These are phyloP conservation scores for Rattus rattus DNA, from an alignment of 2,113 vertebrate species.

Conservation along the genomic window DNA sequence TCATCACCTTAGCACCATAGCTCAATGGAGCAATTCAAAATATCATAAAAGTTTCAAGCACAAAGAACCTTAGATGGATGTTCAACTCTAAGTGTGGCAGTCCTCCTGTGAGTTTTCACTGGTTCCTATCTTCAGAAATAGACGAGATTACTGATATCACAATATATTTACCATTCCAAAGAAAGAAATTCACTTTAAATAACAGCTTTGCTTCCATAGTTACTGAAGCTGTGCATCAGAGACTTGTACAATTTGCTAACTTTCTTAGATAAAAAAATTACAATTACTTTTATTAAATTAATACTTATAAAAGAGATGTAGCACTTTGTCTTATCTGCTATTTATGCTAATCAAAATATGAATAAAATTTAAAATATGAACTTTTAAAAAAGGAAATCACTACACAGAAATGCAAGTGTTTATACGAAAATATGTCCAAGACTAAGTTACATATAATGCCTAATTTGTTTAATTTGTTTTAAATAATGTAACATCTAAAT, in stretches of 20 bases:
- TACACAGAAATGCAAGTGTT: not conserved
- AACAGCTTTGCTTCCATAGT: not conserved
- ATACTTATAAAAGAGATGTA: not conserved
- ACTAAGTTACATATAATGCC: not conserved
- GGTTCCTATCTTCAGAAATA: not conserved
- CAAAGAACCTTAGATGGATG: not conserved
- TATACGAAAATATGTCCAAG: not conserved
- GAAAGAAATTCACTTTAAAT: not conserved
- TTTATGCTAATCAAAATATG: not conserved
- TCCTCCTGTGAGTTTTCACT: not conserved
- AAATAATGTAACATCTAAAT: not conserved
- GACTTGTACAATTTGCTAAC: not conserved
- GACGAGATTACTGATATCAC: not conserved
- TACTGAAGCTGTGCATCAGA: not conserved
- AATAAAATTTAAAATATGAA: not conserved
- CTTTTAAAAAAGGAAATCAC: not conserved
- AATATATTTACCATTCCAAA: not conserved
- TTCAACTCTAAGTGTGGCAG: not conserved
- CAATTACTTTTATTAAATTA: not conserved
- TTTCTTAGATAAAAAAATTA: not conserved
- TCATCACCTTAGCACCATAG: not conserved
- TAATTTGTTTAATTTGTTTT: not conserved
- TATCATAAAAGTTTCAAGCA: not conserved
- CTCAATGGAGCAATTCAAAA: not conserved
- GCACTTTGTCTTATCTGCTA: not conserved